Conservation (phyloP, 2,888 invertebrate species). For the Archaeoteleia sp. region DNA sequence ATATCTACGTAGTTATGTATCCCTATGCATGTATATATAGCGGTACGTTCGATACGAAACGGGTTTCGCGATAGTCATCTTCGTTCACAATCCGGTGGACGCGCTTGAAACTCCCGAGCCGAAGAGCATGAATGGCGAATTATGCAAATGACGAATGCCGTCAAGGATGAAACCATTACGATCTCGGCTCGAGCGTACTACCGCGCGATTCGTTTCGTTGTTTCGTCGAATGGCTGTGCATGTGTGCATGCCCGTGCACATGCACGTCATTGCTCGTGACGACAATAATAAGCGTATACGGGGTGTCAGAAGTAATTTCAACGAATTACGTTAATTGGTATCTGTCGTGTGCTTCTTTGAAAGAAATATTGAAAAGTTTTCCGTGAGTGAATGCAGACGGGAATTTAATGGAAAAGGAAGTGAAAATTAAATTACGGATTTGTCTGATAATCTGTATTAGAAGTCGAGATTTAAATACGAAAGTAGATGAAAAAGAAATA, state of each 20-base stretch:
- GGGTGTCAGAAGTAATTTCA: conserved; percentile 21
- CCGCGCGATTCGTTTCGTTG: conserved; percentile 49
- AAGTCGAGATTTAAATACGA: too few species aligned
- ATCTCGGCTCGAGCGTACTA: conserved; percentile 58
- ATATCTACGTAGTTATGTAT: background rate
- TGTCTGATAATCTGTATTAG: too few species aligned
- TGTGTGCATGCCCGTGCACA: conserved; percentile 15
- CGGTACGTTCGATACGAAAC: conserved; percentile 31
- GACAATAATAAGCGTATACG: conserved; percentile 37
- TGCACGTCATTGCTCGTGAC: conserved; percentile 34
- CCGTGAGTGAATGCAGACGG: too few species aligned
- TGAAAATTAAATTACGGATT: too few species aligned
- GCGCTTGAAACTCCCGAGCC: conserved; percentile 47
- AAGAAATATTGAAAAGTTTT: too few species aligned
- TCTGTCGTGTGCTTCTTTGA: background rate
- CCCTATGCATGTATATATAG: conserved; percentile 2
- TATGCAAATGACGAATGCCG: conserved; percentile 60
- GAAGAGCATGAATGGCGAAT: conserved; percentile 61
- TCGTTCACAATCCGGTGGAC: conserved; percentile 46
- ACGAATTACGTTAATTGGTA: too few species aligned
- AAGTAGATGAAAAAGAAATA: too few species aligned
- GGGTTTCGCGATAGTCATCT: conserved; percentile 40
- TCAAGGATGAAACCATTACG: conserved; percentile 62
- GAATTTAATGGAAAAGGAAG: background rate
- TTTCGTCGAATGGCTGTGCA: conserved; percentile 37